Percentiles rank a stretch among this genome's conserved stretches.
Conservation (phyloP, 2,888 invertebrate genomes). For the Ophion obscuratus region DNA sequence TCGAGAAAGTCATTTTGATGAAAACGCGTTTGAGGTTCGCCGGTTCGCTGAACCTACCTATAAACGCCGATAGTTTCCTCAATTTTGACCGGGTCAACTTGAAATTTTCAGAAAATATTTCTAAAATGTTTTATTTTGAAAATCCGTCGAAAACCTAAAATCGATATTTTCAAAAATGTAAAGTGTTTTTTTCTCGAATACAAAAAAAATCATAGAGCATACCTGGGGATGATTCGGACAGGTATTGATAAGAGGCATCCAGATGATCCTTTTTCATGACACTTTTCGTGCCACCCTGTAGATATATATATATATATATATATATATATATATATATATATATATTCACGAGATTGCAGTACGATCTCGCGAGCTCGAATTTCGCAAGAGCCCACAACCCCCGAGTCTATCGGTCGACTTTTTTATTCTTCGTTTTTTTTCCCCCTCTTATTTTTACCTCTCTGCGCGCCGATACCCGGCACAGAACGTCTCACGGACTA, state of each 20-base stretch:
- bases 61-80: too few species aligned
- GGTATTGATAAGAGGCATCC: not conserved
- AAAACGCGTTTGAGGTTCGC: too few species aligned
- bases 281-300: not conserved
- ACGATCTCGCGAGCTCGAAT: constrained; percentile 59
- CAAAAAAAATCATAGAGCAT: not conserved
- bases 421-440: not conserved
- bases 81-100: too few species aligned
- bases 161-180: too few species aligned
- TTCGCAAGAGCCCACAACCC: constrained; percentile 46
- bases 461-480: constrained; percentile 55
- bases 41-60: too few species aligned
- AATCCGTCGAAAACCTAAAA: too few species aligned
- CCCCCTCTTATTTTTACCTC: constrained; percentile 42
- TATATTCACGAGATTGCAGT: not conserved
- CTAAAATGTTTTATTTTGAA: too few species aligned
- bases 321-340: not conserved
- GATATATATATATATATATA: not conserved
- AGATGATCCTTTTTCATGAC: not conserved
- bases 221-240: not conserved
- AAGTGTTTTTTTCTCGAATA: not conserved
- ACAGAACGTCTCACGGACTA: constrained; percentile 70
- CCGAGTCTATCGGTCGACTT: constrained; percentile 32
- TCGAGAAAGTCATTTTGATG: too few species aligned
- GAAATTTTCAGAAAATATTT: too few species aligned